phyloP scores from a whole-genome alignment of 2,888 invertebrate species.

The Leucophora obtusa region DNA sequence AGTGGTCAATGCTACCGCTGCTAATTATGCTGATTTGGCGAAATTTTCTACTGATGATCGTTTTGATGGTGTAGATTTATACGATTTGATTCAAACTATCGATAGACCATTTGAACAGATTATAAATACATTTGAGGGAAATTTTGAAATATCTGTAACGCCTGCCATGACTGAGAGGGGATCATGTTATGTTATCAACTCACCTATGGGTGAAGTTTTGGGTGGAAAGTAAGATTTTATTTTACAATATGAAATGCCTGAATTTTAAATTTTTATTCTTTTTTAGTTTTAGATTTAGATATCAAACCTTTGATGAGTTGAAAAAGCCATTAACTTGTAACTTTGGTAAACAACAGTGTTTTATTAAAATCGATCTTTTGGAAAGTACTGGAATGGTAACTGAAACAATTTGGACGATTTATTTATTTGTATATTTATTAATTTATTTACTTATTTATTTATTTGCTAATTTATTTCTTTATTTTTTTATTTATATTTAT shows the following conservation, averaged over 20 bases:
- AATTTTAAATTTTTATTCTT: not conserved
- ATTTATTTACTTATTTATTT: too few relatives aligned
- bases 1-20: slow-evolving; percentile 79
- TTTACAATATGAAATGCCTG: not conserved
- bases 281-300: slow-evolving; percentile 19
- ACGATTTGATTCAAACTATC: slow-evolving; percentile 72
- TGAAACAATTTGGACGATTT: not conserved
- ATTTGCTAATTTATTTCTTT: too few relatives aligned
- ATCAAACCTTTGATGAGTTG: slow-evolving; percentile 56
- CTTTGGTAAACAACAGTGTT: slow-evolving; percentile 76
- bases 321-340: slow-evolving; percentile 72
- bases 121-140: slow-evolving; percentile 69
- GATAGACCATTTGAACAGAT: slow-evolving; percentile 73
- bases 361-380: slow-evolving; percentile 75
- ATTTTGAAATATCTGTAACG: slow-evolving; percentile 69
- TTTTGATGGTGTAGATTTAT: slow-evolving; percentile 78
- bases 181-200: slow-evolving; percentile 83
- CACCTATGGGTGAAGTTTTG: slow-evolving; percentile 75
- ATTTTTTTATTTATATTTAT: too few relatives aligned
- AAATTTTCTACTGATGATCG: slow-evolving; percentile 78
- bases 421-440: too few relatives aligned
- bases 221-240: slow-evolving; percentile 67
- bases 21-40: slow-evolving; percentile 76
- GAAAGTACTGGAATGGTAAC: slow-evolving; percentile 75
- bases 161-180: slow-evolving; percentile 84